phyloP scores from a whole-genome alignment of 1,140 invertebrate species.

The Conus betulinus region DNA sequence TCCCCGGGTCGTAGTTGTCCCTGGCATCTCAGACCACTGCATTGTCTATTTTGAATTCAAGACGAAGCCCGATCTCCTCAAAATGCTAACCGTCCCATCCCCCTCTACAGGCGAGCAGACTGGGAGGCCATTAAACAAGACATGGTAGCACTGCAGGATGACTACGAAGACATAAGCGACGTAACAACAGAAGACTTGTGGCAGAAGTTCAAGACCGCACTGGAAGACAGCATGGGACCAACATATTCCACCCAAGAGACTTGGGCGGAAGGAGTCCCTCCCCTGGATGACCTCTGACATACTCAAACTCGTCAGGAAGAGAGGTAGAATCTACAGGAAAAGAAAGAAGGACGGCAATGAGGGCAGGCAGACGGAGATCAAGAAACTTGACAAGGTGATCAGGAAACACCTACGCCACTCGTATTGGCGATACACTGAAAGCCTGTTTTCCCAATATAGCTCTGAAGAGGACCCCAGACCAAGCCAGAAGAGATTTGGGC shows the following conservation, averaged over 20 bases:
- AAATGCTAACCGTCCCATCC: no score
- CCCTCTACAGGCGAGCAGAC: no score
- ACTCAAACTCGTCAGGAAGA: neutral
- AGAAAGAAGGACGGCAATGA: neutral
- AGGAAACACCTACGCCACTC: neutral
- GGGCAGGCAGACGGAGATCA: neutral
- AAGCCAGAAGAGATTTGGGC: conserved; percentile 34
- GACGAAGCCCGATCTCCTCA: neutral
- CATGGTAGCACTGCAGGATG: no score
- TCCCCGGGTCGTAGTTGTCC: neutral
- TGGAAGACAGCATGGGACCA: no score
- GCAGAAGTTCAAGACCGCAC: no score
- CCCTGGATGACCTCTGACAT: neutral
- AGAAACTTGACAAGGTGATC: neutral
- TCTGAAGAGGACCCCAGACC: neutral
- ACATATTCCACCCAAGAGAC: no score
- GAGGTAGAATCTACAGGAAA: neutral
- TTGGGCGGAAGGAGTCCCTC: neutral
- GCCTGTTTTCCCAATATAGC: neutral
- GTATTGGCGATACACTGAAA: neutral
- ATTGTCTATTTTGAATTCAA: neutral
- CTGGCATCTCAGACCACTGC: neutral
- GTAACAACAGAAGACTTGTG: no score
- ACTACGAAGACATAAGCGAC: no score
- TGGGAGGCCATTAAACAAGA: no score